Evolutionary conservation across 1,140 invertebrate genomes (phyloP).

Genomic region (Heliconius eleuchia): DNA sequence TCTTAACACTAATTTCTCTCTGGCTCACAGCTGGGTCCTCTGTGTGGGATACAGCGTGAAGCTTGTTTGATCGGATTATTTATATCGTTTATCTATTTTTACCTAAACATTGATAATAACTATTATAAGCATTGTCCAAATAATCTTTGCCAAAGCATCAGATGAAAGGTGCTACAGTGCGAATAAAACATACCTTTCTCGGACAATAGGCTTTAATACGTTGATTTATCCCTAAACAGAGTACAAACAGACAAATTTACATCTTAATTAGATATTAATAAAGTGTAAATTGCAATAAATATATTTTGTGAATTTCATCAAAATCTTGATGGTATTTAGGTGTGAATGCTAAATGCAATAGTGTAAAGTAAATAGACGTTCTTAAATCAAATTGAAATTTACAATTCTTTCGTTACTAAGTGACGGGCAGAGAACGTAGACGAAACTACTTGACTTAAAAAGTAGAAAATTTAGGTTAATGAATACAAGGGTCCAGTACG

Average conservation of each 20-base stretch:
- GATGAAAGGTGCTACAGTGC: slow-evolving; percentile 65
- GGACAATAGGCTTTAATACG: slow-evolving; percentile 70
- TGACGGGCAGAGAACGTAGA: too few relatives aligned
- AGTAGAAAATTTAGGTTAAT: too few relatives aligned
- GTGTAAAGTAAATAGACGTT: not conserved
- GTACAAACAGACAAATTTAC: not conserved
- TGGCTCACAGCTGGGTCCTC: too few relatives aligned
- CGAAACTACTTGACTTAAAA: too few relatives aligned
- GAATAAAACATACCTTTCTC: slow-evolving; percentile 69
- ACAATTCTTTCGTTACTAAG: too few relatives aligned
- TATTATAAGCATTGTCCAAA: not conserved
- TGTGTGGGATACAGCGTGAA: too few relatives aligned
- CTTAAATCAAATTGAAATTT: not conserved
- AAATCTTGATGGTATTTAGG: not conserved
- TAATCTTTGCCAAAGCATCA: slow-evolving; percentile 44
- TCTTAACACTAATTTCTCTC: too few relatives aligned
- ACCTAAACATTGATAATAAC: not conserved
- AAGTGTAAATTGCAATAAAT: not conserved
- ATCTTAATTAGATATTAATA: not conserved
- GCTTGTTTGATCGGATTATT: too few relatives aligned
- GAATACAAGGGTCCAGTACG: too few relatives aligned
- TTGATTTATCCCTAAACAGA: slow-evolving; percentile 56
- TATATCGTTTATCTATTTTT: too few relatives aligned
- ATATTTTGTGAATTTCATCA: not conserved
- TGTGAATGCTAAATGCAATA: slow-evolving; percentile 1